These are phyloP conservation scores for Malacosoma neustria DNA, from an alignment of 2,888 invertebrate species.

Conservation along the genomic window DNA sequence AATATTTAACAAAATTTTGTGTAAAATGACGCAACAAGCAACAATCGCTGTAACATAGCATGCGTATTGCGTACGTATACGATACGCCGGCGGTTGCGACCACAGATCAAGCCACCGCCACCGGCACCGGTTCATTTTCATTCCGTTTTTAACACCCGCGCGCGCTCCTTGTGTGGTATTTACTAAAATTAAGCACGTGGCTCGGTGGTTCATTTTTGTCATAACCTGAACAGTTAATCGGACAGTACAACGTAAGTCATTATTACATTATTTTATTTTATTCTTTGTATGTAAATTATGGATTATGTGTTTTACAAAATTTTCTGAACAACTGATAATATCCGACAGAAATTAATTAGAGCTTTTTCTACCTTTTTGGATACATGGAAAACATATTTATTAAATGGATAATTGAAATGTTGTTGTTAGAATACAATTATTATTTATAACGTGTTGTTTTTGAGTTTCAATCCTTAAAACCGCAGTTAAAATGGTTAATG, in stretches of 20 bases:
- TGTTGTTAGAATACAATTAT: no score
- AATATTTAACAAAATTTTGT: constrained; percentile 14
- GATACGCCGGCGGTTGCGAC: constrained; percentile 8
- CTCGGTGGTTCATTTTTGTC: constrained; percentile 38
- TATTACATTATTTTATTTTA: constrained; percentile 7
- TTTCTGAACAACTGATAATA: neutral
- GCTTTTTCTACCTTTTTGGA: neutral
- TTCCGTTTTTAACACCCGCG: constrained; percentile 52
- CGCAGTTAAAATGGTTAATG: no score
- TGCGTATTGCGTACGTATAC: constrained; percentile 21
- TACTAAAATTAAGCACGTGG: constrained; percentile 56
- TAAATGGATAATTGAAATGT: no score
- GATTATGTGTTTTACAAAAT: neutral
- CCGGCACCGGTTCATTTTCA: constrained; percentile 25
- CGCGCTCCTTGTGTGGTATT: constrained; percentile 30
- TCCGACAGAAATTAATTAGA: neutral
- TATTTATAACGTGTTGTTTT: no score
- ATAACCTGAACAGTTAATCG: constrained; percentile 32
- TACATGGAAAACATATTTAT: no score
- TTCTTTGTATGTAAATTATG: neutral
- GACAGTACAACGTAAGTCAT: constrained; percentile 17
- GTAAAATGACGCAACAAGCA: constrained; percentile 52
- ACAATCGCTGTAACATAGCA: constrained; percentile 29
- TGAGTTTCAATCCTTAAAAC: no score
- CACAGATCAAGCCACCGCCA: constrained; percentile 3